These are phyloP conservation scores for Trissolcus brochymenae DNA, from an alignment of 2,888 invertebrate genomes.

Conservation along the genomic window DNA sequence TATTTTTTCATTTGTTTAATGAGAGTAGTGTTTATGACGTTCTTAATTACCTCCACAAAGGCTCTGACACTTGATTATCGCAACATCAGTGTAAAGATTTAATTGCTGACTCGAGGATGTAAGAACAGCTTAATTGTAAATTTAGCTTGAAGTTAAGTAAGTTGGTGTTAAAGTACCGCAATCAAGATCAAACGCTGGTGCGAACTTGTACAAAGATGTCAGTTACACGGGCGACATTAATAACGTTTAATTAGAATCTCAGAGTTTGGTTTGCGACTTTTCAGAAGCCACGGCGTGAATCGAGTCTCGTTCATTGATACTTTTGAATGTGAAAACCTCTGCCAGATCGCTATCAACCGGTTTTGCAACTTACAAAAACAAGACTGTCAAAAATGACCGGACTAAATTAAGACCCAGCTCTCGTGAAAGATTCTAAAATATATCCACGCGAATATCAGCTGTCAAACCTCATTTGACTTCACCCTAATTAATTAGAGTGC, in stretches of 20 bases:
- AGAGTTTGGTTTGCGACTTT: neutral
- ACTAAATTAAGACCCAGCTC: slow-evolving; percentile 19
- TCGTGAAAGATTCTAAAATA: slow-evolving; percentile 4
- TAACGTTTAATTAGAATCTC: slow-evolving; percentile 50
- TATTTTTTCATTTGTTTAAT: no score
- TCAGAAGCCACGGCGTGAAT: neutral
- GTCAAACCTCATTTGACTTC: slow-evolving; percentile 1
- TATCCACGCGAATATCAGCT: neutral
- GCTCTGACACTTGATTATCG: slow-evolving; percentile 33
- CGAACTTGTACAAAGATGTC: slow-evolving; percentile 49
- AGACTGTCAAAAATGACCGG: slow-evolving; percentile 7
- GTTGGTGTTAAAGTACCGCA: slow-evolving; percentile 24
- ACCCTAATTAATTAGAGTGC: slow-evolving; percentile 9
- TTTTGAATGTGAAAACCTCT: slow-evolving; percentile 16
- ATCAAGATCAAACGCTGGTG: slow-evolving; percentile 48
- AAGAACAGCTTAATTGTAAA: slow-evolving; percentile 35
- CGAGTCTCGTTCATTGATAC: slow-evolving; percentile 31
- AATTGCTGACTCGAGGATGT: slow-evolving; percentile 32
- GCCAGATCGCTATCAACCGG: slow-evolving; percentile 7
- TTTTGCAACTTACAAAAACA: neutral
- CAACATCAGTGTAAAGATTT: slow-evolving; percentile 22
- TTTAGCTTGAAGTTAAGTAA: slow-evolving; percentile 31
- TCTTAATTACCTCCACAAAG: slow-evolving; percentile 13
- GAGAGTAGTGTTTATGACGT: neutral
- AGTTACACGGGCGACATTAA: slow-evolving; percentile 52